Evolutionary conservation across 2,888 invertebrate species (phyloP).

Genomic region (Stenichneumon culpator): DNA sequence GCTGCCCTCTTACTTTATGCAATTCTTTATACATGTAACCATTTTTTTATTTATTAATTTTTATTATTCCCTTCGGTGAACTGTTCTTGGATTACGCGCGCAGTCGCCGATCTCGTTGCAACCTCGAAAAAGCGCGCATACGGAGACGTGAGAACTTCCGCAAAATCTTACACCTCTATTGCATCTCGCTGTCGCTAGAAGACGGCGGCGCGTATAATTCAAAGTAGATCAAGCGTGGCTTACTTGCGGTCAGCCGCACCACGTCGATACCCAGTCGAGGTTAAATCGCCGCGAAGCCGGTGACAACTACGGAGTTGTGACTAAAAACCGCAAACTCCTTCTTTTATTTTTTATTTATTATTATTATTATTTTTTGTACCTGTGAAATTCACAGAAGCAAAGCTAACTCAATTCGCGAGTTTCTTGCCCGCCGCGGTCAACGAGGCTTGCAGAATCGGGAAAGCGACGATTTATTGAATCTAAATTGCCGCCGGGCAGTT

Average conservation of each 20-base stretch:
- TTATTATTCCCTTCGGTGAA: conserved; percentile 15
- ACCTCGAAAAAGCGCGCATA: conserved; percentile 38
- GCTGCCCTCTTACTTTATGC: conserved; percentile 22
- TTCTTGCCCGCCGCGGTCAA: conserved; percentile 32
- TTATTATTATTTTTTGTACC: neutral
- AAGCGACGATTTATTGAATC: conserved; percentile 52
- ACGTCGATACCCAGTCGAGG: conserved; percentile 10
- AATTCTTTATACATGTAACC: conserved; percentile 22
- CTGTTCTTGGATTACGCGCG: conserved; percentile 27
- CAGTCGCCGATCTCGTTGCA: conserved; percentile 48
- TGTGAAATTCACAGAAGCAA: conserved; percentile 31
- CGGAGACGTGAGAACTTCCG: conserved; percentile 51
- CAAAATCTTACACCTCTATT: conserved; percentile 22
- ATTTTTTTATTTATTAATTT: neutral
- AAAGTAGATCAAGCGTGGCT: conserved; percentile 46
- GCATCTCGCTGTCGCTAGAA: neutral
- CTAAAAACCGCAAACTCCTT: conserved; percentile 15
- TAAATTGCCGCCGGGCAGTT: conserved; percentile 24
- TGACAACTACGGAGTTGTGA: conserved; percentile 3
- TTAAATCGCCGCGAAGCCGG: neutral
- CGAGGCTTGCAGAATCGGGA: conserved; percentile 22
- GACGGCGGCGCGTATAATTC: neutral
- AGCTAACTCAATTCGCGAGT: conserved; percentile 56
- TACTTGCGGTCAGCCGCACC: conserved; percentile 44
- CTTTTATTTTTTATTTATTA: conserved; percentile 12